A percentile compares a stretch with the other conserved stretches of the same genome.
Evolutionary conservation across 1,140 invertebrate species (phyloP).

Genomic region (Lordiphosa clarofinis): DNA sequence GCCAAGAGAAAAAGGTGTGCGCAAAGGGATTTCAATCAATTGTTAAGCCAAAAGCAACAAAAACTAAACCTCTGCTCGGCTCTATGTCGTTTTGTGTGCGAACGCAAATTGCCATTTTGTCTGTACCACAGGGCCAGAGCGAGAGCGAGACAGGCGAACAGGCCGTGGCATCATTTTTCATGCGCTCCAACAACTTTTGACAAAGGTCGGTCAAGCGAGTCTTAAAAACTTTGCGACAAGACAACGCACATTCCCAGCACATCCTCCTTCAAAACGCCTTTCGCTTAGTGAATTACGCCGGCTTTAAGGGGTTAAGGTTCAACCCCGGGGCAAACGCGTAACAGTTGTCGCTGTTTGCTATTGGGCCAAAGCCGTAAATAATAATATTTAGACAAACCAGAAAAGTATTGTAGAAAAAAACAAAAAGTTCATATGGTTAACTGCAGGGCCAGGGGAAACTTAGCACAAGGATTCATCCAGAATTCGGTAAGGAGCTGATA

Average conservation of each 20-base stretch:
- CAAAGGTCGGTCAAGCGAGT: constrained; percentile 77
- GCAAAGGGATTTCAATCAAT: constrained; percentile 76
- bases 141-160: constrained; percentile 39
- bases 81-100: constrained; percentile 49
- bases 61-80: constrained; percentile 65
- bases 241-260: constrained; percentile 64
- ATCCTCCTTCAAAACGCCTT: constrained; percentile 26
- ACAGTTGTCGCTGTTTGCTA: constrained; percentile 70
- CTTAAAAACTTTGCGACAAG: constrained; percentile 77
- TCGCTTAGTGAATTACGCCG: constrained; percentile 74
- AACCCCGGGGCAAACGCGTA: constrained; percentile 54
- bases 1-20: constrained; percentile 60
- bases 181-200: constrained; percentile 75
- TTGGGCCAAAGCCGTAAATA: constrained; percentile 75
- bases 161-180: constrained; percentile 73
- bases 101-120: constrained; percentile 76
- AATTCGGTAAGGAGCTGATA: no score
- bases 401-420: no score
- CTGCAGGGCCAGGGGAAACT: no score
- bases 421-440: no score
- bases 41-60: constrained; percentile 59
- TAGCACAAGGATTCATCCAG: no score
- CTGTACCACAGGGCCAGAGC: constrained; percentile 42
- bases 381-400: constrained; percentile 68
- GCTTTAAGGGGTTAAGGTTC: constrained; percentile 75